These are phyloP conservation scores for Muscicapa adusta DNA, from an alignment of 2,113 vertebrate genomes.

Conservation along the genomic window DNA sequence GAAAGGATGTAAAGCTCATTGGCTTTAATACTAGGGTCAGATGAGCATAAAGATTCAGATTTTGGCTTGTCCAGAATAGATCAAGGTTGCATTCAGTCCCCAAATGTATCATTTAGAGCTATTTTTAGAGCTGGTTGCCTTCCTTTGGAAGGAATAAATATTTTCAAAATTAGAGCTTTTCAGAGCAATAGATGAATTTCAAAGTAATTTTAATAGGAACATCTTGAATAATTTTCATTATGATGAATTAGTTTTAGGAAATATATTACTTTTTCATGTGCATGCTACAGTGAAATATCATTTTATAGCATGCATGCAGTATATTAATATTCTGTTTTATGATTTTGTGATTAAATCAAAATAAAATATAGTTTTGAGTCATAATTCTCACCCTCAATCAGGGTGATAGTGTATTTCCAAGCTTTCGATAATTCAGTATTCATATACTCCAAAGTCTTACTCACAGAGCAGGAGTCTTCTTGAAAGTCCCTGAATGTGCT, in stretches of 20 bases:
- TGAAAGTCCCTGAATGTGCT: background rate
- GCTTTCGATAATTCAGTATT: conserved; percentile 21
- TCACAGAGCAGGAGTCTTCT: background rate
- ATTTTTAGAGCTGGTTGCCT: background rate
- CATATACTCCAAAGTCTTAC: background rate
- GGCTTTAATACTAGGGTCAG: background rate
- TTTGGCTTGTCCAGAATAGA: background rate
- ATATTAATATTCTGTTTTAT: conserved; percentile 17
- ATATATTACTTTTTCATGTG: background rate
- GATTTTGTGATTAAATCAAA: background rate
- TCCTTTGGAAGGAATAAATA: background rate
- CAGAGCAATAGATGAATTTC: background rate
- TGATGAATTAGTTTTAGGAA: background rate
- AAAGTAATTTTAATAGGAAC: background rate
- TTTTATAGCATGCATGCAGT: background rate
- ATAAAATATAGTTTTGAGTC: background rate
- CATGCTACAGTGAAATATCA: background rate
- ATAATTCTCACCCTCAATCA: background rate
- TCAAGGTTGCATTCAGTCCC: background rate
- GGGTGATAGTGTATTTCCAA: background rate
- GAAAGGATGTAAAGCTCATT: background rate
- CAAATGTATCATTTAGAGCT: background rate
- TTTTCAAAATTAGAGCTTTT: background rate
- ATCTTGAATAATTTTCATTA: background rate
- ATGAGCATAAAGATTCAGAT: background rate